Evolutionary conservation across 2,797 vertebrate genomes (phyloP), one percentile per base, ranked within the genome.

Genomic region (Astyanax mexicanus): DNA sequence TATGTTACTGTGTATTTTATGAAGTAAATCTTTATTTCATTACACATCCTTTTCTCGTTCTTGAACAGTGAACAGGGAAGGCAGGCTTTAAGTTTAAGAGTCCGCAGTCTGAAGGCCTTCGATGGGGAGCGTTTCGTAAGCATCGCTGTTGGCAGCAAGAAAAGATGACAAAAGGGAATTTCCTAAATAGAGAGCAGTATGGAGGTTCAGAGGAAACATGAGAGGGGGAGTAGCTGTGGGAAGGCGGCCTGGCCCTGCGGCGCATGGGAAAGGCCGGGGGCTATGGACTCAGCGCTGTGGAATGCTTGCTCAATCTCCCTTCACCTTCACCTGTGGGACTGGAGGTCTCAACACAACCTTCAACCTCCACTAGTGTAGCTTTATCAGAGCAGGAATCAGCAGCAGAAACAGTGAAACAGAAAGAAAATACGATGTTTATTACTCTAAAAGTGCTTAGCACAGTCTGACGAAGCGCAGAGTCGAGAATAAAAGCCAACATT

Each of bases 141-240:
- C 38, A 37, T 44, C 29, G 70, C 52, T 81, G 47, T 64, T 77
- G 74, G 70, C 66, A 66, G 65, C 64, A 62, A 32, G 57, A 54
- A 57, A 54, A 44, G 70, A 72, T 72, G 57, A 69, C 80, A 79
- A 42, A 64, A 67, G 70, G 74, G 70, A 77, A 74, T 74, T 73
- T 79, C 57, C 77, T 77, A 69, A 69, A 51, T 52, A 32, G 17
- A 8, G 21, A 54, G 13, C 23, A 35, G 73, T 44, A 21, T 58
- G 79, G 74, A 32, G 42, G 37, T 61, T 60, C 42, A 65, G 44
- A 52, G 69, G 77, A 71, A 74, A 80, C 70, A 38, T 60, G 60
- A 82, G 70, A 32, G 19, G 38, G 51, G 51, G 65, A 32, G 69
- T 62, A 29, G 19, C 10, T 64, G 40, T 55, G 37, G 25, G 21